Conservation (phyloP, 2,113 vertebrate species). For the Cyanistes caeruleus region DNA sequence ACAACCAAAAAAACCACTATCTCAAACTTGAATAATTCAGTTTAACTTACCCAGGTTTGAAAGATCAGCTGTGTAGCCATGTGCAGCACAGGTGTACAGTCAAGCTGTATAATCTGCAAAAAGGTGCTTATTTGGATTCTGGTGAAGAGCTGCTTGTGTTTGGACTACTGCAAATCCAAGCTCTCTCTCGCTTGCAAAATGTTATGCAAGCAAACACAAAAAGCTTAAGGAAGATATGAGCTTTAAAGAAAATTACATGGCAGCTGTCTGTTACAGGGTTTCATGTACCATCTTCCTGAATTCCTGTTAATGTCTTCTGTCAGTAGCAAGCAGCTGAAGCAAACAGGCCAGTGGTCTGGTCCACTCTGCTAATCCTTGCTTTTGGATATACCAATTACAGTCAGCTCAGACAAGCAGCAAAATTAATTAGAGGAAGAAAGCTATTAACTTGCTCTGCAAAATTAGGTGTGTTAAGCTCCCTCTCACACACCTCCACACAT, state of each 20-base stretch:
- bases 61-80: neutral
- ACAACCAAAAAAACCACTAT: neutral
- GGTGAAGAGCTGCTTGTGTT: neutral
- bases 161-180: neutral
- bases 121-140: neutral
- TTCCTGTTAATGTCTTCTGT: neutral
- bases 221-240: neutral
- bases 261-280: neutral
- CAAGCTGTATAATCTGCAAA: neutral
- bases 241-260: neutral
- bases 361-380: constrained; percentile 17
- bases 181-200: neutral
- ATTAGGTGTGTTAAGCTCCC: constrained; percentile 38
- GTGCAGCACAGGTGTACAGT: neutral
- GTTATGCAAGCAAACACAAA: neutral
- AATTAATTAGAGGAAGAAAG: constrained; percentile 55
- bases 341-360: neutral
- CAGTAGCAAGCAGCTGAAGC: neutral
- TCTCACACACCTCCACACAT: neutral
- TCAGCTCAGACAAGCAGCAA: neutral
- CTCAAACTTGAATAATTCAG: neutral
- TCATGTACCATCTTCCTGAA: neutral
- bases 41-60: neutral
- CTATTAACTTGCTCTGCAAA: constrained; percentile 28
- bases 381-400: constrained; percentile 20